Percentiles rank a stretch among this genome's conserved stretches.
Conservation (phyloP, 2,797 vertebrate species). For the Peromyscus melanophrys region DNA sequence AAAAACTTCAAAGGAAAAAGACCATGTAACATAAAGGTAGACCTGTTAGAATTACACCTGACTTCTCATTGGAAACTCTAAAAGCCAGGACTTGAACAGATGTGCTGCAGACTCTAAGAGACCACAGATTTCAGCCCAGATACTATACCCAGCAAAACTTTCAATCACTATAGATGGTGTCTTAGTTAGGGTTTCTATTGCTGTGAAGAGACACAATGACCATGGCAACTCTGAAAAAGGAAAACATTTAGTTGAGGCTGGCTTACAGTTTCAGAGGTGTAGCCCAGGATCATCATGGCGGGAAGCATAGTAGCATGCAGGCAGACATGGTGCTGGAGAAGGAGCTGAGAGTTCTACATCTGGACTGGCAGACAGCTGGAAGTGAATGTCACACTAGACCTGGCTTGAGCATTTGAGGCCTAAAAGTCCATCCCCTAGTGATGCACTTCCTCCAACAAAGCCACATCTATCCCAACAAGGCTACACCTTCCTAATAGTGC, state of each 20-base stretch:
- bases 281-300: background rate
- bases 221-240: background rate
- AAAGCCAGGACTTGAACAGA: background rate
- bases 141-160: background rate
- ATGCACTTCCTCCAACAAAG: background rate
- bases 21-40: background rate
- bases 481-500: background rate
- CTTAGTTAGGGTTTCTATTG: background rate
- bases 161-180: background rate
- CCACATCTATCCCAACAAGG: background rate
- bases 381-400: background rate
- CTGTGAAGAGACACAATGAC: background rate
- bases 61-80: background rate
- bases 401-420: background rate
- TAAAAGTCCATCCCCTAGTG: background rate
- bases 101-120: background rate
- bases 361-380: background rate
- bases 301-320: background rate
- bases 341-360: background rate
- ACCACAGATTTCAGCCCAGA: background rate
- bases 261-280: background rate
- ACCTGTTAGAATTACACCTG: background rate
- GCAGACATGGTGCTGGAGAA: background rate
- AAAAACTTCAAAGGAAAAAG: background rate
- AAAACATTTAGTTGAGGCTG: background rate